Evolutionary conservation across 2,888 invertebrate genomes (phyloP).

Genomic region (Diarsia brunnea): DNA sequence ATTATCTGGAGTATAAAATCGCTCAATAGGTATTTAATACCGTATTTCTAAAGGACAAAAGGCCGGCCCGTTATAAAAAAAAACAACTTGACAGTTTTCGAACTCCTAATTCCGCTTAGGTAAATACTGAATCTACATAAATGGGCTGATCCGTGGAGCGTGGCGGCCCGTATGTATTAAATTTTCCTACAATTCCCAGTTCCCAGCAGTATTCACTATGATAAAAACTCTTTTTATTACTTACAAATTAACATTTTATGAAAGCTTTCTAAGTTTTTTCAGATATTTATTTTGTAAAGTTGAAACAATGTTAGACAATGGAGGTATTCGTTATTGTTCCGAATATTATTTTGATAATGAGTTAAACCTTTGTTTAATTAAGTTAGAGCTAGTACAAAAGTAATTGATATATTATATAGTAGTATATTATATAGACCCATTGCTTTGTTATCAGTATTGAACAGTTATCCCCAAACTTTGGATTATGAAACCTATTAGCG

Average conservation of each 20-base stretch:
- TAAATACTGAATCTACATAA: constrained; percentile 64
- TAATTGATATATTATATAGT: neutral
- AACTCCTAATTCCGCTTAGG: constrained; percentile 42
- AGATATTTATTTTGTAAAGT: constrained; percentile 10
- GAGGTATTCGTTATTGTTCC: neutral
- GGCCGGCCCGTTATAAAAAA: constrained; percentile 25
- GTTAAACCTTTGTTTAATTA: neutral
- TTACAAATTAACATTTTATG: constrained; percentile 4
- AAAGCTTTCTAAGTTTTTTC: constrained; percentile 3
- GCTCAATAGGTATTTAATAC: constrained; percentile 5
- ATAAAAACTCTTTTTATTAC: constrained; percentile 20
- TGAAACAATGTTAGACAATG: neutral
- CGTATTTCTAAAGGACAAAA: constrained; percentile 39
- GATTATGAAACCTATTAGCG: neutral
- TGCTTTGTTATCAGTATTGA: constrained; percentile 17
- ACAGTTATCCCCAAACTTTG: neutral
- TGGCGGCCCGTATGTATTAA: constrained; percentile 31
- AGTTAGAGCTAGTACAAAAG: neutral
- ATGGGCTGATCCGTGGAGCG: constrained; percentile 49
- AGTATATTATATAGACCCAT: neutral
- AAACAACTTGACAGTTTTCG: constrained; percentile 41
- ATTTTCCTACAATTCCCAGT: constrained; percentile 22
- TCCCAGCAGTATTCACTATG: constrained; percentile 24
- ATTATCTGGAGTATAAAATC: constrained; percentile 14
- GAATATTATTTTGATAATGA: neutral